Evolutionary conservation across 1,140 invertebrate genomes (phyloP), one percentile per base, ranked within the genome.

Genomic region (Caenorhabditis tropicalis): DNA sequence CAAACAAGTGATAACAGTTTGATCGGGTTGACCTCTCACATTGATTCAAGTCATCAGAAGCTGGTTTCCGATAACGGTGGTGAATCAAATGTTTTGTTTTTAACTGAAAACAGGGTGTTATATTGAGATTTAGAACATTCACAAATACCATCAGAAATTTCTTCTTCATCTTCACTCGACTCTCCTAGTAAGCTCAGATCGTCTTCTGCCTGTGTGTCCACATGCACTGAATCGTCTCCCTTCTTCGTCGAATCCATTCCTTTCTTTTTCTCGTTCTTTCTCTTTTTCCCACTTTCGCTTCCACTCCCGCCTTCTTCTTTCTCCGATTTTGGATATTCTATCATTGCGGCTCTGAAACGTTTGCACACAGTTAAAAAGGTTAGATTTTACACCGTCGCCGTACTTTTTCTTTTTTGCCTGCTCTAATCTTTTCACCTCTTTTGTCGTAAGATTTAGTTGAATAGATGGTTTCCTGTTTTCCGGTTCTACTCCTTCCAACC

Each of bases 381-480:
- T 27, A 24, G 2, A 74, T 6, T 4, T 24, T 21, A 74, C 36
- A 43, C 65, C 21, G 65, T 7, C 27, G n/a, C 29, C 65, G 19
- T 74, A 74, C 65, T 43, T 74, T 74, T 74, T 43, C 10, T 43
- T 74, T 65, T 36, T 65, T 19, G 12, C 58, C 65, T 74, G 65
- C 3, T 74, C 36, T 74, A 74, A 74, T 74, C 33, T 74, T 74
- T 74, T 74, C 65, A 74, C 36, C 65, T 74, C 65, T 74, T 74
- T 74, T 43, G 65, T 9, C 10, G 21, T n/a, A 4, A 46, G 4
- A 24, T 43, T 1, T 1, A 46, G 15, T 46, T 39, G 65, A 7
- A 31, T 21, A 46, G 36, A 4, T 27, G 65, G 65, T 31, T 10
- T 24, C 7, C 21, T 19, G 10, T 24, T n/a, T 5, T 12, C 9